Percentiles rank a stretch among this genome's conserved stretches.
These are phyloP conservation scores for Polypterus senegalus DNA, from an alignment of 2,113 vertebrate genomes.

Conservation along the genomic window DNA sequence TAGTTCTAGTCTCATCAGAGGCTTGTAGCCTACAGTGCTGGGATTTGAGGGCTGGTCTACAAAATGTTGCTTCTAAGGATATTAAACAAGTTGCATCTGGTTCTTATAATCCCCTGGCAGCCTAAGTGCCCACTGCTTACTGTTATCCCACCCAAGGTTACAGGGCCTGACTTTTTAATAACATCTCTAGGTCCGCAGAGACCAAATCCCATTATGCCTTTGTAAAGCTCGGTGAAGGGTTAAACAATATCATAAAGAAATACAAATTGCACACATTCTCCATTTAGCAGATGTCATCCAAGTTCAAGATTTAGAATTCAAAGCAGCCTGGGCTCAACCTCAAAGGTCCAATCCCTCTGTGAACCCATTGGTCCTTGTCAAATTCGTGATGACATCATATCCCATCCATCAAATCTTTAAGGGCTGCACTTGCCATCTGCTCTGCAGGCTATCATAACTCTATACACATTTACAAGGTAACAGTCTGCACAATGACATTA, in stretches of 20 bases:
- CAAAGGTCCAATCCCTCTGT: slow-evolving; percentile 70
- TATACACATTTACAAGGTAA: slow-evolving; percentile 62
- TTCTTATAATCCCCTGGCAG: slow-evolving; percentile 4
- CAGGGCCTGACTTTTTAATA: slow-evolving; percentile 51
- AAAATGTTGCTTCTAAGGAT: neutral
- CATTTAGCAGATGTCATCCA: slow-evolving; percentile 77
- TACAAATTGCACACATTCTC: slow-evolving; percentile 80
- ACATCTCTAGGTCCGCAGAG: slow-evolving; percentile 60
- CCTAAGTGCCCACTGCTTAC: slow-evolving; percentile 1
- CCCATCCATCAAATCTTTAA: slow-evolving; percentile 77
- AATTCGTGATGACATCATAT: slow-evolving; percentile 91
- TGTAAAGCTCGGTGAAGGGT: slow-evolving; percentile 55
- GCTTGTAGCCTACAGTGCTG: slow-evolving; percentile 4
- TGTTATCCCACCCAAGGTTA: slow-evolving; percentile 50
- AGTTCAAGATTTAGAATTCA: slow-evolving; percentile 77
- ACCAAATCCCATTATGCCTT: slow-evolving; percentile 59
- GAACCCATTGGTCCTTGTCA: slow-evolving; percentile 55
- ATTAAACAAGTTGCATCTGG: slow-evolving; percentile 7
- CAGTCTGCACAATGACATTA: slow-evolving; percentile 57
- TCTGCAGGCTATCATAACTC: slow-evolving; percentile 67
- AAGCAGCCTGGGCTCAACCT: slow-evolving; percentile 66
- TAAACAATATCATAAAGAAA: slow-evolving; percentile 72
- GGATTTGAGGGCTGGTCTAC: neutral
- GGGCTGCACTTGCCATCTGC: slow-evolving; percentile 81
- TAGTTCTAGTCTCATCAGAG: slow-evolving; percentile 7